Evolutionary conservation across 2,888 invertebrate species (phyloP), one percentile per base, ranked within the genome.

Genomic region (Allophyes oxyacanthae): DNA sequence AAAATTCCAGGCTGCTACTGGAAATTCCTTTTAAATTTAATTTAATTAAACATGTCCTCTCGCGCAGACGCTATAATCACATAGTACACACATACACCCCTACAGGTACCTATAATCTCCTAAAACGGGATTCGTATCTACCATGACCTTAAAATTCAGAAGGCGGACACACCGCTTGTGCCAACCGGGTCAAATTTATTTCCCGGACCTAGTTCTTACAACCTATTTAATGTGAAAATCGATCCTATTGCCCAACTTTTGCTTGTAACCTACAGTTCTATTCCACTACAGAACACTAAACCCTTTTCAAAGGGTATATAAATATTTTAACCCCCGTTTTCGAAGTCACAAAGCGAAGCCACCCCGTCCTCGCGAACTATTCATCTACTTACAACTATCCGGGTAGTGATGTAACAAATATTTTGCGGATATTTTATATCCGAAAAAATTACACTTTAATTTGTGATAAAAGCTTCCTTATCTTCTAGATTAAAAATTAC

Each of bases 321-420:
- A 64, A 70, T 64, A 64, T 64, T 70, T 69, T 38, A 48, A 43
- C 33, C 36, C 10, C 13, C 44, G 64, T 40, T 63, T 25, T n/a
- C 33, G 11, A 44, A 69, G 46, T 64, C 58, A 51, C 58, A 41
- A 36, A 48, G 58, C 41, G 48, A 26, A 11, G 10, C 44, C 25
- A 4, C 13, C 30, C 13, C 34, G 10, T 6, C 14, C 33, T 37
- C 15, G 34, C 20, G 20, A 57, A 71, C 66, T 71, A 64, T 45
- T 57, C 34, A 33, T 70, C 57, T 70, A 52, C 48, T 52, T 64
- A 32, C 36, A 50, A 50, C 64, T 50, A 40, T 44, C 34, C 14
- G 28, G 2, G 0, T 71, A 66, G 49, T n/a, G 66, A 45, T 57
- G 65, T 20, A 30, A 0, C 4, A 7, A 9, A 4, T 15, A 4